Evolutionary conservation across 2,797 vertebrate species (phyloP), one percentile per base, ranked within the genome.

Genomic region (Clarias pachynema): DNA sequence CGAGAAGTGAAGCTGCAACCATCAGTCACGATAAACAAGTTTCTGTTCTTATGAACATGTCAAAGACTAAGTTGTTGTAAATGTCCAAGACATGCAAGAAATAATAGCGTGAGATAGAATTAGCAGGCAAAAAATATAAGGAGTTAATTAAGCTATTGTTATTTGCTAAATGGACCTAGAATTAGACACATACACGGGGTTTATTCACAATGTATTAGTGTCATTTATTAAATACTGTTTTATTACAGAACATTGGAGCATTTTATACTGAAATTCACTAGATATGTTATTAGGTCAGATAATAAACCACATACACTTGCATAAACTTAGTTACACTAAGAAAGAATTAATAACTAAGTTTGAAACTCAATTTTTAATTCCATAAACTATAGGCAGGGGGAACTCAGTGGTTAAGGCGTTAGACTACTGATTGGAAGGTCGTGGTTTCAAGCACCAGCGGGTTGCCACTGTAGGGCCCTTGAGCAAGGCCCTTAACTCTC

Each of bases 31-130:
- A 44, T 7, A 37, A 1, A 31, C 26, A n/a, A 29, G 60, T 80
- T 80, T 65, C 60, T 18, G 59, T 80, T 80, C 78, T 9, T 65
- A 44, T 63, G 2, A 44, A 65, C 6, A n/a, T 5, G 12, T 20
- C 60, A 26, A 44, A 57, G 20, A 24, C 78, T 79, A 60, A 79
- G 18, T 44, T 79, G 22, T 62, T 5, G 59, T 79, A 79, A 63
- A 79, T 62, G 60, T 44, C 59, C 22, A n/a, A 29, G 34, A 79
- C 59, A 44, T 18, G 59, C 34, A 79, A 65, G 4, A 40, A 63
- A 79, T 65, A 1, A 63, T 44, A 62, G 59, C 0, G 22, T 79
- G 24, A 40, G 3, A 4, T 0, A 79, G 14, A 65, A 80, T 63
- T 24, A 77, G 53, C 24, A 34, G 3, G 22, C 26, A 31, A 0